Evolutionary conservation across 2,797 vertebrate species (phyloP), one percentile per base, ranked within the genome.

Genomic region (Oophaga sylvatica): DNA sequence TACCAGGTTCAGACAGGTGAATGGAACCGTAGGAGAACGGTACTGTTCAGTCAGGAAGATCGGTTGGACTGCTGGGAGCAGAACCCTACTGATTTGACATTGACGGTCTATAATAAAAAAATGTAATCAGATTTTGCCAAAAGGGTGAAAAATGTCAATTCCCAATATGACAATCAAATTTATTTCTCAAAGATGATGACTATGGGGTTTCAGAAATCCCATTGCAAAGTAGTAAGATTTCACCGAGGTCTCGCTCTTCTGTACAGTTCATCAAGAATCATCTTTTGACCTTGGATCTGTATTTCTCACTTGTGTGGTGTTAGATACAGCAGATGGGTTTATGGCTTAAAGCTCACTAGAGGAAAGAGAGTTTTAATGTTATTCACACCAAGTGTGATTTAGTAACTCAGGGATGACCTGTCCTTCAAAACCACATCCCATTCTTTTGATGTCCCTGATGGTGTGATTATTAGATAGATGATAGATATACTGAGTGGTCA

Each of bases 291-390:
- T 77, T 77, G 75, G 45, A 53, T 77, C 75, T 8, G 45, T 77
- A 77, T 77, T 77, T 77, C 75, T 77, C 75, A 77, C 75, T 77
- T 77, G 75, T 77, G 75, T 77, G 75, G 75, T 77, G 75, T 77
- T 77, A 77, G 75, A 77, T 77, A 77, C 75, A 77, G 75, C 75
- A 77, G 75, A 77, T 77, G 75, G 75, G 75, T 77, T 77, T 77
- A 77, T 77, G 75, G 75, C 75, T 77, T 77, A 77, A 77, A 77
- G 75, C 75, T 77, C 75, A 77, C 75, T 53, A 77, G 75, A 77
- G 75, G 75, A 77, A 77, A 77, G 75, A 26, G 75, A n/a, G 48
- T 77, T 77, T 77, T 56, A 77, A 56, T 77, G 75, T 77, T 77
- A 77, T 77, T 77, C 75, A 26, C 75, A 77, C 75, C 75, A 77